Conservation (phyloP, 2,888 invertebrate species). For the Ecliptopera silaceata region DNA sequence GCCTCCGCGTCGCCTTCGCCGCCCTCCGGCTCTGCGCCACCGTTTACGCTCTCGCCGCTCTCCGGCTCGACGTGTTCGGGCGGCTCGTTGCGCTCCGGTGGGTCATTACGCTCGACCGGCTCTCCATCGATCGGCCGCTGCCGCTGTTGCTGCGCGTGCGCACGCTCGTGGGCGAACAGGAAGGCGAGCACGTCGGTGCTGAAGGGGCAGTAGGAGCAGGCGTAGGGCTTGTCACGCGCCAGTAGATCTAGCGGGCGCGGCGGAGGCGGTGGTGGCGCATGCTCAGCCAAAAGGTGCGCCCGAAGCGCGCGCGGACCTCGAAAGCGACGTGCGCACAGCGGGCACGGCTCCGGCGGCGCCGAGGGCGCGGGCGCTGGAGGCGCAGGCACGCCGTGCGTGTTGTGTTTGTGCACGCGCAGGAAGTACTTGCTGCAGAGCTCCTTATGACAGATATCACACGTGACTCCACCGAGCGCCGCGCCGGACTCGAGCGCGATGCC, state of each 20-base stretch:
- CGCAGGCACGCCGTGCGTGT: constrained; percentile 97
- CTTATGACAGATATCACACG: constrained; percentile 98
- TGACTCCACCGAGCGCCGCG: constrained; percentile 95
- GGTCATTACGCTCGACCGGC: constrained; percentile 33
- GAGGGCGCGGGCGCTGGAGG: constrained; percentile 85
- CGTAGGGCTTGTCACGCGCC: constrained; percentile 88
- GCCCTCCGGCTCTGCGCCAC: constrained; percentile 42
- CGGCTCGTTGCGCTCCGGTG: constrained; percentile 32
- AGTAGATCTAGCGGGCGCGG: constrained; percentile 83
- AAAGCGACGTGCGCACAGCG: constrained; percentile 93
- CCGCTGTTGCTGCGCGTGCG: constrained; percentile 84
- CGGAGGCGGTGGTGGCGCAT: constrained; percentile 84
- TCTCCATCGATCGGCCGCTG: constrained; percentile 26
- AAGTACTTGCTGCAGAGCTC: constrained; percentile 99
- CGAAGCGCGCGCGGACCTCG: constrained; percentile 94
- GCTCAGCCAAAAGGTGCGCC: constrained; percentile 93
- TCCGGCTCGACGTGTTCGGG: constrained; percentile 27
- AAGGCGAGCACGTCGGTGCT: constrained; percentile 95
- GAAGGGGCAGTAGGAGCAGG: constrained; percentile 95
- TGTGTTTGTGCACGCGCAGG: constrained; percentile 97
- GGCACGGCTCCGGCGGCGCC: constrained; percentile 84
- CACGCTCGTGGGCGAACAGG: constrained; percentile 95
- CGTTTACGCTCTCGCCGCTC: constrained; percentile 36
- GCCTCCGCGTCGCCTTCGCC: constrained; percentile 55
- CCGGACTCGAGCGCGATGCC: constrained; percentile 97